Percentiles rank a stretch among this genome's conserved stretches.
phyloP scores from a whole-genome alignment of 1,140 invertebrate genomes.

The Drosophila neocordata region DNA sequence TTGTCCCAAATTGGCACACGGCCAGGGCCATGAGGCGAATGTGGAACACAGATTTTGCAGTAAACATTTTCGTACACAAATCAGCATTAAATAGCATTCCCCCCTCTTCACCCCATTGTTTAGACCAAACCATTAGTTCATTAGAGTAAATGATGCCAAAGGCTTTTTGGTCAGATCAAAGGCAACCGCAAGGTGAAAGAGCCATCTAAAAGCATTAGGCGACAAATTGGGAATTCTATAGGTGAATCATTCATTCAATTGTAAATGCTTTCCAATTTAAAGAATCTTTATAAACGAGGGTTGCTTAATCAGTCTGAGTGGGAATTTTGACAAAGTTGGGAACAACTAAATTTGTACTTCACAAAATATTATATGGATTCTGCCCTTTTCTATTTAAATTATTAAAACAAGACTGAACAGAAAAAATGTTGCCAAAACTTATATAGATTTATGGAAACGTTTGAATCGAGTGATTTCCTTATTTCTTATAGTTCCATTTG shows the following conservation, averaged over 20 bases:
- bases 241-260: background rate
- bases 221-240: background rate
- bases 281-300: no score
- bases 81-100: conserved; percentile 61
- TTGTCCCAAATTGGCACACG: conserved; percentile 53
- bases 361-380: no score
- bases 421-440: no score
- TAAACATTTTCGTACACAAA: conserved; percentile 63
- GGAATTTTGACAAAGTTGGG: no score
- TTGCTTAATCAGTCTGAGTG: no score
- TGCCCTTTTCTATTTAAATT: no score
- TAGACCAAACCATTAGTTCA: conserved; percentile 38
- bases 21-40: conserved; percentile 50
- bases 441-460: no score
- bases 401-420: no score
- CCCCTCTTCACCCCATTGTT: background rate
- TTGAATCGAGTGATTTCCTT: no score
- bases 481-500: no score
- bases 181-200: conserved; percentile 34
- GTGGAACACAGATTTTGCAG: conserved; percentile 50
- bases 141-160: conserved; percentile 48
- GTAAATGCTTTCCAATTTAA: no score
- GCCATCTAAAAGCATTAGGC: background rate
- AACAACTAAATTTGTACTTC: no score
- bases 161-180: conserved; percentile 39